Evolutionary conservation across 2,113 vertebrate genomes (phyloP), one percentile per base, ranked within the genome.

Genomic region (Neofelis nebulosa): DNA sequence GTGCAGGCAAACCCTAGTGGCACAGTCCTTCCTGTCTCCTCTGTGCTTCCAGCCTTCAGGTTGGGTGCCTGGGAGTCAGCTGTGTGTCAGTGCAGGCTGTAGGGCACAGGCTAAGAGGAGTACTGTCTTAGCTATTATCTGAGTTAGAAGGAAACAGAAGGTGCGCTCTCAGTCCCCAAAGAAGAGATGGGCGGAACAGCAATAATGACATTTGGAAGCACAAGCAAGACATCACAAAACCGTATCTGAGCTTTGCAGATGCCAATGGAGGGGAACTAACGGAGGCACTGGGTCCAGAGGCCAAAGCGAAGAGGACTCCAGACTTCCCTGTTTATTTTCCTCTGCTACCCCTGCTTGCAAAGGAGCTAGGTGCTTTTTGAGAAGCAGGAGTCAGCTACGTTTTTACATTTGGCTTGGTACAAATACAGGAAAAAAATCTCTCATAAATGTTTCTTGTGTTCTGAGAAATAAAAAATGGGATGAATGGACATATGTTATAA

Each of bases 391-490:
- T 31, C 63, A 81, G 52, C 23, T 87, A 18, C 1, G 0, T 61
- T 89, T 92, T 93, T n/a, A 68, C 19, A 84, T 85, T 93, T 86
- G 90, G 55, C 76, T 95, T 85, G 23, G 65, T 55, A 91, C 19
- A 78, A 84, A 91, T 36, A 78, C 0, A 45, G 7, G 79, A 52
- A 88, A 50, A 50, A 96, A 95, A 31, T 36, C 74, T 71, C 80
- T 87, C 29, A 90, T n/a, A 63, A 91, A 94, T 87, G 57, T 81
- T 95, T 92, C 63, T 88, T 87, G 14, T 80, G 83, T 87, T 96
- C 80, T 81, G 68, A 85, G 63, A 87, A 95, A 89, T 96, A 74
- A 88, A 91, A 92, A 80, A 74, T 41, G 31, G 36, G 80, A 38
- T 66, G 41, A 90, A 71, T 76, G 63, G 93, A 92, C 48, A 90